A percentile compares a stretch with the other conserved stretches of the same genome.
phyloP scores from a whole-genome alignment of 2,113 vertebrate genomes.

The Naja naja region DNA sequence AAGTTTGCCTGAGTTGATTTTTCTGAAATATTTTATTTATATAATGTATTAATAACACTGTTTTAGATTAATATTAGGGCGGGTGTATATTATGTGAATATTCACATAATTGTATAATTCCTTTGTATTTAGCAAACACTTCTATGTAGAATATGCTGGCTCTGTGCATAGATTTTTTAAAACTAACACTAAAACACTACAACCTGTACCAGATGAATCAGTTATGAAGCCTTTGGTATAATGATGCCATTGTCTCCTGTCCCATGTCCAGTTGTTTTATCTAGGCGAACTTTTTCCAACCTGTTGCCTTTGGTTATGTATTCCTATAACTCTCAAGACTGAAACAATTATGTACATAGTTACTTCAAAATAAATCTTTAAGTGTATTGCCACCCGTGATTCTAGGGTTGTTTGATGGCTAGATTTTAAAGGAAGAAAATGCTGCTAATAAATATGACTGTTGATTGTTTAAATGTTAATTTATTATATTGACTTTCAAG shows the following conservation, averaged over 20 bases:
- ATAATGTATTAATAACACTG: not conserved
- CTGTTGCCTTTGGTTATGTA: not conserved
- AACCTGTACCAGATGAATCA: not conserved
- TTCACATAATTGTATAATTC: not conserved
- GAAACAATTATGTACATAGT: not conserved
- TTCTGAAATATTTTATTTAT: conserved; percentile 49
- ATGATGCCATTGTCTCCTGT: not conserved
- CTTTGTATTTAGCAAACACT: not conserved
- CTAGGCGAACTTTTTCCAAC: not conserved
- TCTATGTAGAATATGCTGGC: not conserved
- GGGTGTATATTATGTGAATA: not conserved
- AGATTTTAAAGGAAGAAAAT: not conserved
- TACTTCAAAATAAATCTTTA: not conserved
- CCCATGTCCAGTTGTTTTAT: not conserved
- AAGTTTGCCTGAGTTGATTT: conserved; percentile 70
- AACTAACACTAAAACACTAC: not conserved
- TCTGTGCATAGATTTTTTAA: not conserved
- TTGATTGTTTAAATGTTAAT: not conserved
- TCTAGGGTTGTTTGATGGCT: not conserved
- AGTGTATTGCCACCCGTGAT: not conserved
- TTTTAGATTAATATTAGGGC: not conserved
- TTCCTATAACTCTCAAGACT: not conserved
- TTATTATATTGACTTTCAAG: not conserved
- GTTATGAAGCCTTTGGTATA: not conserved
- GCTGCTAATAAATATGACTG: not conserved